Evolutionary conservation across 2,797 vertebrate genomes (phyloP).

Genomic region (Chaetophractus vellerosus): DNA sequence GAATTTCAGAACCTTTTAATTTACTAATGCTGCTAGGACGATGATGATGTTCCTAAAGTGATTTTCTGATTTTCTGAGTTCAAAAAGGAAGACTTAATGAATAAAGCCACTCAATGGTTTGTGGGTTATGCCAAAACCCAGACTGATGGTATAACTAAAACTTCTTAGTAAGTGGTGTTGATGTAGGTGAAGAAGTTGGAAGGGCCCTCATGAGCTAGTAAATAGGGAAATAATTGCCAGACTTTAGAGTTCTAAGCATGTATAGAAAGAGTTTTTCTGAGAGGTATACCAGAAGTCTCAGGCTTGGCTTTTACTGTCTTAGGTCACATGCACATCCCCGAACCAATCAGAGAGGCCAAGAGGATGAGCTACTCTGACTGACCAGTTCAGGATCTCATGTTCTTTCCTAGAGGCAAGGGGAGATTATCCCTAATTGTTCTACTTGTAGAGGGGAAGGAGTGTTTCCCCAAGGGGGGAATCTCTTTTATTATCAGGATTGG

Average conservation of each 20-base stretch:
- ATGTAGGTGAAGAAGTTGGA: not conserved
- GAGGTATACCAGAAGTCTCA: not conserved
- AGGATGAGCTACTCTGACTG: not conserved
- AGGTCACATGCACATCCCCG: not conserved
- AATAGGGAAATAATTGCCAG: not conserved
- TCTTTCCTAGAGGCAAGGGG: not conserved
- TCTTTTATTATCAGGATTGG: not conserved
- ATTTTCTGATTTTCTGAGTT: constrained; percentile 52
- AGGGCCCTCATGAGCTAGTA: not conserved
- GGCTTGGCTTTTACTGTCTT: not conserved
- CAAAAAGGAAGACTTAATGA: constrained; percentile 15
- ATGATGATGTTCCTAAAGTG: constrained; percentile 46
- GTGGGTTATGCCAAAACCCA: not conserved
- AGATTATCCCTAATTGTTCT: not conserved
- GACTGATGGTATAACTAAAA: not conserved
- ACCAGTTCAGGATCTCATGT: not conserved
- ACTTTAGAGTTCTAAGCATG: accelerated
- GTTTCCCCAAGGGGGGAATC: not conserved
- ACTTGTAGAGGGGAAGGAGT: accelerated
- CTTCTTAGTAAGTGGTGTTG: not conserved
- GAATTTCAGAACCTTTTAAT: constrained; percentile 57
- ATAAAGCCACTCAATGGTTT: not conserved
- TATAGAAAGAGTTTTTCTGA: not conserved
- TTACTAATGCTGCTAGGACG: constrained; percentile 48
- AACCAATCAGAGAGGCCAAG: not conserved